A percentile compares a stretch with the other conserved stretches of the same genome.
Conservation (phyloP, 2,113 vertebrate genomes). For the Aramus guarauna region DNA sequence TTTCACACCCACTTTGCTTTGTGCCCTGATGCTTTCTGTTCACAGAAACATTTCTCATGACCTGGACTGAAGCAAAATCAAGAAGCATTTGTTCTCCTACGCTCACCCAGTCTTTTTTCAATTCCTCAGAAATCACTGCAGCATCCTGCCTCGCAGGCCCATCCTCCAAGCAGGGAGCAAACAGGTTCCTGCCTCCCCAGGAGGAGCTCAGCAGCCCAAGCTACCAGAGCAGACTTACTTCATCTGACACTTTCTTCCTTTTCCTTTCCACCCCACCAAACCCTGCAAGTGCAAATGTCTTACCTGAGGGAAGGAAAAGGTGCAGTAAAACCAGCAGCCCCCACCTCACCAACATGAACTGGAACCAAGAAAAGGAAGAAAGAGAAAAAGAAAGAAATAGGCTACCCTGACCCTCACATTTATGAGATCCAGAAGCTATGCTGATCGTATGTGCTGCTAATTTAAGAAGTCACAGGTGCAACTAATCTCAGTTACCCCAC, state of each 20-base stretch:
- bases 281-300: neutral
- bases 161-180: neutral
- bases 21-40: neutral
- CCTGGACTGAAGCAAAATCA: neutral
- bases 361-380: neutral
- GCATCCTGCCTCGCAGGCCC: neutral
- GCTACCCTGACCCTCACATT: accelerated
- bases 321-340: neutral
- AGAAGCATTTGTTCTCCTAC: neutral
- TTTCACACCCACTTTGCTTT: neutral
- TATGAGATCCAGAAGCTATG: neutral
- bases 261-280: neutral
- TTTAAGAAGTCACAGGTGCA: neutral
- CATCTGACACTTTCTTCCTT: neutral
- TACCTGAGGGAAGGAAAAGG: neutral
- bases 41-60: neutral
- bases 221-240: neutral
- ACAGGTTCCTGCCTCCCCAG: neutral
- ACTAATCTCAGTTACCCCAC: neutral
- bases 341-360: neutral
- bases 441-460: neutral
- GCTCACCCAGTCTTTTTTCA: neutral
- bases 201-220: neutral
- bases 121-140: neutral
- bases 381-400: no score